Percentiles rank a stretch among this genome's conserved stretches.
Conservation (phyloP, 2,113 vertebrate species). For the Chaenogobius annularis region DNA sequence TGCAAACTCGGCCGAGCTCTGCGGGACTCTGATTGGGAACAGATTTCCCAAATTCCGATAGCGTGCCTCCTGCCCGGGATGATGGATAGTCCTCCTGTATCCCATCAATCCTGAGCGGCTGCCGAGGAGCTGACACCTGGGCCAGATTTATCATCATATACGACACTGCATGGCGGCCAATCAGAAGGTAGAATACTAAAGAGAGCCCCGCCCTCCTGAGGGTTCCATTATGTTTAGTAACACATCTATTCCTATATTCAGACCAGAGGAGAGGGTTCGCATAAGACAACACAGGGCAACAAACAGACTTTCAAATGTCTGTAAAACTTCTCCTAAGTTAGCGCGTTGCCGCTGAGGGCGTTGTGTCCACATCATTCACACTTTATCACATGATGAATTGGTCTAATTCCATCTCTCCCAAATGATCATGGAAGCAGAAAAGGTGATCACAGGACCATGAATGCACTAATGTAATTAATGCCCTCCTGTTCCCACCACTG, state of each 20-base stretch:
- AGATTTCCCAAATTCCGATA: conserved; percentile 99
- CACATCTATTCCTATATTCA: conserved; percentile 66
- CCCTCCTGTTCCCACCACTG: conserved; percentile 68
- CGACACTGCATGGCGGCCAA: conserved; percentile 68
- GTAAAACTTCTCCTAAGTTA: conserved; percentile 8
- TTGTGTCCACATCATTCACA: conserved; percentile 29
- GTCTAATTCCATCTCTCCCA: conserved; percentile 64
- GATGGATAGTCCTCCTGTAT: conserved; percentile 92
- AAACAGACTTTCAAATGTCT: conserved; percentile 2
- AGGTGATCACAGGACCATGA: conserved; percentile 73
- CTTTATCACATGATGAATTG: conserved; percentile 52
- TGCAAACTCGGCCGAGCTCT: conserved; percentile 90
- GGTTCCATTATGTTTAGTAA: conserved; percentile 76
- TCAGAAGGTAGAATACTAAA: conserved; percentile 67
- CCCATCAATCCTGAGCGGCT: conserved; percentile 93
- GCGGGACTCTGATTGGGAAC: conserved; percentile 95
- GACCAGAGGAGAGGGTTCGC: conserved; percentile 46
- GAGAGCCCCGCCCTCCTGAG: conserved; percentile 64
- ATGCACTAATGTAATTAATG: conserved; percentile 78
- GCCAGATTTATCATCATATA: conserved; percentile 94
- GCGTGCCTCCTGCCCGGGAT: conserved; percentile 90
- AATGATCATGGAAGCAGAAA: conserved; percentile 72
- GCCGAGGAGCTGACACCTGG: conserved; percentile 91
- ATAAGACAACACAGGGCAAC: neutral
- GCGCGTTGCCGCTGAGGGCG: conserved; percentile 20